A percentile compares a stretch with the other conserved stretches of the same genome.
Evolutionary conservation across 2,113 vertebrate genomes (phyloP).

Genomic region (Psephotus haematonotus): DNA sequence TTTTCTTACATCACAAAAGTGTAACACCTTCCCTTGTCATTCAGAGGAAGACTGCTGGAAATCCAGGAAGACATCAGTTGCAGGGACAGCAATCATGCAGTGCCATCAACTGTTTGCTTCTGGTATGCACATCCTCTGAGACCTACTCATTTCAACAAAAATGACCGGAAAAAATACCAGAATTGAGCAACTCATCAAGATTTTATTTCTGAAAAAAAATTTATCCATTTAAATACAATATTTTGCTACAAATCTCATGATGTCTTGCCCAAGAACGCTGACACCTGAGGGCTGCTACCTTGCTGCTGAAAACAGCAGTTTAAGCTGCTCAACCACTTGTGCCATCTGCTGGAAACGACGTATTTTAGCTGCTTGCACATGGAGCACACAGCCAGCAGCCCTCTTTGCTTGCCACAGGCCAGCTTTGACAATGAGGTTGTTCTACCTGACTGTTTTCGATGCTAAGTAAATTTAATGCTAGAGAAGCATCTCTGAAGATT

Average conservation of each 20-base stretch:
- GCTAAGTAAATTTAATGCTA: neutral
- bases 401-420: neutral
- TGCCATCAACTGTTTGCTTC: conserved; percentile 29
- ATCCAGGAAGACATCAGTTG: neutral
- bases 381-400: neutral
- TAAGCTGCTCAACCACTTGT: neutral
- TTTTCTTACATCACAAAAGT: neutral
- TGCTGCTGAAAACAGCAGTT: neutral
- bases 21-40: neutral
- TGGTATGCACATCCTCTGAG: neutral
- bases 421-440: neutral
- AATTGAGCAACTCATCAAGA: neutral
- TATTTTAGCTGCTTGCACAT: neutral
- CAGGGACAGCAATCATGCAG: neutral
- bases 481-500: neutral
- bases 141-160: neutral
- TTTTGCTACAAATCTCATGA: neutral
- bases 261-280: neutral
- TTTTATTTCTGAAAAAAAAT: neutral
- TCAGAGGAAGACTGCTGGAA: neutral
- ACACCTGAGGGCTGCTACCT: neutral
- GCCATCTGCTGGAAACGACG: conserved; percentile 27
- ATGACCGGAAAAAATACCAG: accelerated
- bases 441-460: neutral
- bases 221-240: neutral